A percentile compares a stretch with the other conserved stretches of the same genome.
Evolutionary conservation across 2,888 invertebrate species (phyloP).

Genomic region (Lasius platythorax): DNA sequence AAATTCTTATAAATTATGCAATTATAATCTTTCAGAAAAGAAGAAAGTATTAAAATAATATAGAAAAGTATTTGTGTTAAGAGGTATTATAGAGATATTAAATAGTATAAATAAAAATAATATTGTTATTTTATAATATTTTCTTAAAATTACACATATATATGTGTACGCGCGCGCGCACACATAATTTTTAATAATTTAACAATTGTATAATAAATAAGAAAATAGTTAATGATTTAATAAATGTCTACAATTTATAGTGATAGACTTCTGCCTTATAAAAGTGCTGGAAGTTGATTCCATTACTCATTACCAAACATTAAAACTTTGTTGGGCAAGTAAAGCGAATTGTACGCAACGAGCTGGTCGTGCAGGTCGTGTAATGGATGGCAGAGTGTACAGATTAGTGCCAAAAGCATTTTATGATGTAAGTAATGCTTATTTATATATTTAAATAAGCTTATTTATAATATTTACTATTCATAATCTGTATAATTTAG

Average conservation of each 20-base stretch:
- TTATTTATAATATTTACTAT: not conserved
- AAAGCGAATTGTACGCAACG: slow-evolving; percentile 96
- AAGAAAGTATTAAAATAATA: not conserved
- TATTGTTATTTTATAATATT: slow-evolving; percentile 3
- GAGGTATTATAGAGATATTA: not conserved
- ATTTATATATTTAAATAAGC: not conserved
- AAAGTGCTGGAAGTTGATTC: slow-evolving; percentile 93
- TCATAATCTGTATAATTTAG: not conserved
- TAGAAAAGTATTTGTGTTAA: not conserved
- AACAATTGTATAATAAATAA: slow-evolving; percentile 56
- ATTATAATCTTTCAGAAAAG: not conserved
- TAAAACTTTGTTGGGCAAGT: slow-evolving; percentile 95
- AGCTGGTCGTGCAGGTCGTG: slow-evolving; percentile 95
- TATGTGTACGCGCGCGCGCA: no score
- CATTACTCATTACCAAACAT: slow-evolving; percentile 91
- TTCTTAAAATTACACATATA: not conserved
- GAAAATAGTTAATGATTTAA: slow-evolving; percentile 35
- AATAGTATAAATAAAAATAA: not conserved
- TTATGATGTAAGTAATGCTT: slow-evolving; percentile 87
- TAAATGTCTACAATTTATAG: slow-evolving; percentile 85
- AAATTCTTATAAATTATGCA: not conserved
- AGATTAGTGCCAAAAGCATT: slow-evolving; percentile 90
- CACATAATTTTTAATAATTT: not conserved
- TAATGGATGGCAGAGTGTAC: slow-evolving; percentile 94
- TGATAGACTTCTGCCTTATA: slow-evolving; percentile 97